Percentiles rank a stretch among this genome's conserved stretches.
These are phyloP conservation scores for Athalia rosae DNA, from an alignment of 2,888 invertebrate genomes.

Conservation along the genomic window DNA sequence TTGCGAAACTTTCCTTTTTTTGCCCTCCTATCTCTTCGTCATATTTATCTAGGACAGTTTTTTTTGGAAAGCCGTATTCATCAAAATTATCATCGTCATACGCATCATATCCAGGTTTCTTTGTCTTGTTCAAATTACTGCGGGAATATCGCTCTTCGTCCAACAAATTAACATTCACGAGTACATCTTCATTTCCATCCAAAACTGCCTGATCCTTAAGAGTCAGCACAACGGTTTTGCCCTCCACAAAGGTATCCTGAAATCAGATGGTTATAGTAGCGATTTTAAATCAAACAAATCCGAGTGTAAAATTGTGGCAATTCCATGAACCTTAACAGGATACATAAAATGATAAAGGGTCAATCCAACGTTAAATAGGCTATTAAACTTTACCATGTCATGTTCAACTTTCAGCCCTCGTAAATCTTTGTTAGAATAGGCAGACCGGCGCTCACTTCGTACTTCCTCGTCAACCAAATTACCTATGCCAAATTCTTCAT, in stretches of 20 bases:
- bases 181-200: constrained; percentile 89
- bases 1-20: constrained; percentile 82
- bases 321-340: background rate
- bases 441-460: constrained; percentile 75
- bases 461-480: constrained; percentile 89
- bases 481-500: constrained; percentile 93
- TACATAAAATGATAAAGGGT: background rate
- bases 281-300: background rate
- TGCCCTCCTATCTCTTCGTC: constrained; percentile 93
- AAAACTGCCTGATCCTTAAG: constrained; percentile 94
- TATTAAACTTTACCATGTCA: constrained; percentile 75
- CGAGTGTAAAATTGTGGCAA: background rate
- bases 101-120: constrained; percentile 90
- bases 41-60: constrained; percentile 90
- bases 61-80: constrained; percentile 79
- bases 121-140: constrained; percentile 89
- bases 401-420: constrained; percentile 92
- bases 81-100: constrained; percentile 88
- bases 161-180: constrained; percentile 93
- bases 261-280: constrained; percentile 48
- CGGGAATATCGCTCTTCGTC: constrained; percentile 89
- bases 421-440: constrained; percentile 84
- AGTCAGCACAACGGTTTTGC: constrained; percentile 90
- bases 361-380: background rate
- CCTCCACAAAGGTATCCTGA: constrained; percentile 81